These are phyloP conservation scores for Drosophila anomelani DNA, from an alignment of 2,888 invertebrate species.

Conservation along the genomic window DNA sequence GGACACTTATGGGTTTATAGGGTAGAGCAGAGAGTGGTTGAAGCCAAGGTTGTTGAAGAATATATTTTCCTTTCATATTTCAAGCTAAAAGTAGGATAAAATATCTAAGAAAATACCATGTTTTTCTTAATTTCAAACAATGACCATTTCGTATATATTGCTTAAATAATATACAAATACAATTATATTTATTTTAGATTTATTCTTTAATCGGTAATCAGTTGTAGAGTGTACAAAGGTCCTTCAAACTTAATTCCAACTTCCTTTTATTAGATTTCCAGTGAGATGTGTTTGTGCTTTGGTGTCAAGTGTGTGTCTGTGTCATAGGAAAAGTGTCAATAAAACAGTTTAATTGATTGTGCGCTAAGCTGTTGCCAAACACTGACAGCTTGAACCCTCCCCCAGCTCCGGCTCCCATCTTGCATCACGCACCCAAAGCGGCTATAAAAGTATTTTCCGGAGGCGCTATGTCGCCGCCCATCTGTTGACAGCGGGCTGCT, in stretches of 20 bases:
- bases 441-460: conserved; percentile 47
- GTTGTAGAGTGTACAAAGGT: neutral
- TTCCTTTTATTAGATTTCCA: conserved; percentile 6
- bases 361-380: conserved; percentile 76
- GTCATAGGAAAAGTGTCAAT: conserved; percentile 67
- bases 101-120: neutral
- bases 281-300: conserved; percentile 14
- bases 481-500: conserved; percentile 54
- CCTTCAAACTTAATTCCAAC: neutral
- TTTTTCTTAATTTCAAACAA: too few species aligned
- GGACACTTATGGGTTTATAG: neutral
- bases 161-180: neutral
- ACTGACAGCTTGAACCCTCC: conserved; percentile 35
- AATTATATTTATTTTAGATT: neutral
- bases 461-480: conserved; percentile 55
- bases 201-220: neutral
- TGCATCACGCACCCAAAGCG: conserved; percentile 7
- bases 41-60: neutral
- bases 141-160: too few species aligned
- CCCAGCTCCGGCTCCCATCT: neutral
- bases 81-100: neutral
- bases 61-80: neutral
- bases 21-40: neutral
- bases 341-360: conserved; percentile 79
- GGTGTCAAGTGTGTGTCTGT: conserved; percentile 44